A percentile compares a stretch with the other conserved stretches of the same genome.
Conservation (phyloP, 2,888 invertebrate genomes). For the Orthosia gothica region DNA sequence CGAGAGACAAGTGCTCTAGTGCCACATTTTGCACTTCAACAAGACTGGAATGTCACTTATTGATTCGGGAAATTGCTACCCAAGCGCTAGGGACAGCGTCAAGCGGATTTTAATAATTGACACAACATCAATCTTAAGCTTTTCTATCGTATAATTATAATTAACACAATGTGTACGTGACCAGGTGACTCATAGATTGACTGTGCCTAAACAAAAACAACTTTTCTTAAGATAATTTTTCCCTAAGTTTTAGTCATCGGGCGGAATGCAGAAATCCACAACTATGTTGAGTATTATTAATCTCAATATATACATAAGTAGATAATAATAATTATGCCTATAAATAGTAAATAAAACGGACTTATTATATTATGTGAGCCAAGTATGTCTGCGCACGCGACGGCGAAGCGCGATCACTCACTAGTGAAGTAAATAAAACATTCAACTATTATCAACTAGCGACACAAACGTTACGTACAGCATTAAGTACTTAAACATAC, state of each 20-base stretch:
- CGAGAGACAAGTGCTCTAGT: slow-evolving; percentile 76
- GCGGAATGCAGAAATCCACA: slow-evolving; percentile 92
- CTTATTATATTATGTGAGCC: slow-evolving; percentile 84
- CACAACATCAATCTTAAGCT: slow-evolving; percentile 77
- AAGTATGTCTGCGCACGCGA: slow-evolving; percentile 78
- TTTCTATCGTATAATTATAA: slow-evolving; percentile 70
- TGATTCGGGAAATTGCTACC: slow-evolving; percentile 87
- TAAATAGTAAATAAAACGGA: slow-evolving; percentile 86
- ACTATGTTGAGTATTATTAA: slow-evolving; percentile 91
- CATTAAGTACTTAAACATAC: slow-evolving; percentile 85
- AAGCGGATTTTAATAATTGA: slow-evolving; percentile 76
- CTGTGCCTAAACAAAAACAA: slow-evolving; percentile 82
- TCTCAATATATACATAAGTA: slow-evolving; percentile 91
- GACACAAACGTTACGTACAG: slow-evolving; percentile 85
- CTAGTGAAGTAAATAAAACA: slow-evolving; percentile 80
- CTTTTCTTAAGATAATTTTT: slow-evolving; percentile 85
- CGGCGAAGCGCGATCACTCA: slow-evolving; percentile 79
- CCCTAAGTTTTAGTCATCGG: slow-evolving; percentile 91
- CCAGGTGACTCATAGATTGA: slow-evolving; percentile 79
- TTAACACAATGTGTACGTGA: slow-evolving; percentile 78
- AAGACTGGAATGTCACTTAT: slow-evolving; percentile 91
- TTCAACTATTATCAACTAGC: slow-evolving; percentile 86
- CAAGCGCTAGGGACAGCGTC: slow-evolving; percentile 76
- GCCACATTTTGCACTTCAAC: slow-evolving; percentile 86
- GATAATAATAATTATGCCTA: slow-evolving; percentile 83